Evolutionary conservation across 2,888 invertebrate genomes (phyloP), one percentile per base, ranked within the genome.

Genomic region (Hybos culiciformis): DNA sequence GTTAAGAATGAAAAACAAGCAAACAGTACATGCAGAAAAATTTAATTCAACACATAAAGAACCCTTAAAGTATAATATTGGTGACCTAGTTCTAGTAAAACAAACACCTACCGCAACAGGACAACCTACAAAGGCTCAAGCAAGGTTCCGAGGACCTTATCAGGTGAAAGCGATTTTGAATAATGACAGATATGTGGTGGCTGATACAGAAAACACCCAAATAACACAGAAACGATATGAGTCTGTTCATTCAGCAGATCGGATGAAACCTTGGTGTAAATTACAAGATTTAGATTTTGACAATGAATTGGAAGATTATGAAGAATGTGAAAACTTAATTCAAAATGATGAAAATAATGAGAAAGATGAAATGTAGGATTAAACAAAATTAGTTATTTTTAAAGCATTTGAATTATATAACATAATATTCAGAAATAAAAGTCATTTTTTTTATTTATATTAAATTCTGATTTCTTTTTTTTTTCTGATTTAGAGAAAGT

Each of bases 61-160:
- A 7, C 40, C 40, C 4, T 7, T 4, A 12, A 4, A 23, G 12
- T 36, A 34, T 14, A 14, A 34, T 7, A n/a, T 9, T 12, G 41
- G 36, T 6, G 36, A 41, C 9, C 19, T 41, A 3, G 36, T 36
- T 3, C 20, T 41, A 8, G 17, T 41, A n/a, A 23, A 18, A 41
- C 19, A 19, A 7, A 36, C 34, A 36, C 34, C 24, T 3, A 14
- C 14, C n/a, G 24, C 41, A 17, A 41, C 36, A n/a, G 41, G 36
- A 3, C 12, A 34, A 18, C 7, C 36, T 12, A 34, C n/a, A 14
- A 41, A 41, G n/a, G 5, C 19, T 17, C 34, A 24, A 14, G 36
- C 34, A 15, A 14, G 34, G n/a, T 41, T 36, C 18, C 14, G 18
- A 12, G 41, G 34, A 17, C 41, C 41, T 3, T 41, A 41, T 29